A percentile compares a stretch with the other conserved stretches of the same genome.
These are phyloP conservation scores for Typhlichthys subterraneus DNA, from an alignment of 2,797 vertebrate genomes.

Conservation along the genomic window DNA sequence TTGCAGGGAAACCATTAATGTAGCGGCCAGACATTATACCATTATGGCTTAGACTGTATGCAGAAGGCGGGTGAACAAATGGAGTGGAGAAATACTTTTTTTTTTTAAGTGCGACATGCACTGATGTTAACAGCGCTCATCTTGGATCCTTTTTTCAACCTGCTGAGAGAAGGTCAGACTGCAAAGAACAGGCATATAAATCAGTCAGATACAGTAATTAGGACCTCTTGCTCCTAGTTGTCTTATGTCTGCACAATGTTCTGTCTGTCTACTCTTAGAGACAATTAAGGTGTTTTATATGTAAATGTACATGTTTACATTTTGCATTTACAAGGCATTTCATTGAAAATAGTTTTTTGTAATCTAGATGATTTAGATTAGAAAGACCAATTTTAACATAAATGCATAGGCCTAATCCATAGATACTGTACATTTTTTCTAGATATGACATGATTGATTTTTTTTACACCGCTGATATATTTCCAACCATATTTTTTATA, in stretches of 20 bases:
- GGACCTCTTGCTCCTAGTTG: conserved; percentile 11
- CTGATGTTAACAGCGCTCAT: background rate
- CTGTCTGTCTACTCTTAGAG: conserved; percentile 3
- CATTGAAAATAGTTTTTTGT: too few relatives aligned
- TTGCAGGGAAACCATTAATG: conserved; percentile 24
- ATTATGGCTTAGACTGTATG: background rate
- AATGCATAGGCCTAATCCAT: background rate
- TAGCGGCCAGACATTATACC: conserved; percentile 23
- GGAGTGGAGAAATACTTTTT: background rate
- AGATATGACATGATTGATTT: conserved; percentile 19
- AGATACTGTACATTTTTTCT: background rate
- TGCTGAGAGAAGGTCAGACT: background rate
- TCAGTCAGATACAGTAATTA: conserved; percentile 8
- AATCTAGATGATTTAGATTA: background rate
- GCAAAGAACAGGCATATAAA: conserved; percentile 6
- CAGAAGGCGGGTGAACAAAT: background rate
- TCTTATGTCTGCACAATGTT: conserved; percentile 24
- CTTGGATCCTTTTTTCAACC: conserved; percentile 6
- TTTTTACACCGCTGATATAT: conserved; percentile 28
- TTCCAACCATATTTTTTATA: conserved; percentile 1
- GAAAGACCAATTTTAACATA: background rate
- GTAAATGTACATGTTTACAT: too few relatives aligned
- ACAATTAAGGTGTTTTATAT: conserved; percentile 2
- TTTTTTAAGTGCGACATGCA: background rate
- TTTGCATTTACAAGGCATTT: too few relatives aligned